Evolutionary conservation across 2,113 vertebrate species (phyloP).

Genomic region (Plotosus lineatus): DNA sequence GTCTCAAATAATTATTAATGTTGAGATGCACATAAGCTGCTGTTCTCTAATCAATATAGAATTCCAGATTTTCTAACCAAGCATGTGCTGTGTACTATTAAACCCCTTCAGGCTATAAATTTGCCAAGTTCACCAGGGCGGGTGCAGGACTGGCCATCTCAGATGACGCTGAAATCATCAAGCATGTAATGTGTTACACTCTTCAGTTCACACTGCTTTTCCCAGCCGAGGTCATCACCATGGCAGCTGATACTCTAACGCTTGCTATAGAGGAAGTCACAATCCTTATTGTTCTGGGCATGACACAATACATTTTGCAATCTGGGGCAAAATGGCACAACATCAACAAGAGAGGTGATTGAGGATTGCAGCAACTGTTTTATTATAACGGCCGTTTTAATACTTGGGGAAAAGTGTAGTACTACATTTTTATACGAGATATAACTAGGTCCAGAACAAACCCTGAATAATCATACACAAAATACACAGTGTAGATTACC

Average conservation of each 20-base stretch:
- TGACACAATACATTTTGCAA: conserved; percentile 37
- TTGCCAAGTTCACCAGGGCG: conserved; percentile 19
- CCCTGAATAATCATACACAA: background rate
- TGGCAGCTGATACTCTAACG: conserved; percentile 51
- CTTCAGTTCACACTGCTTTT: conserved; percentile 44
- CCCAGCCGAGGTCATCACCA: conserved; percentile 52
- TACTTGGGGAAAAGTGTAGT: background rate
- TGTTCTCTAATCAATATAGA: conserved; percentile 2
- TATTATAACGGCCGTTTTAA: background rate
- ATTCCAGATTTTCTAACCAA: conserved; percentile 1
- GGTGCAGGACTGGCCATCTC: conserved; percentile 16
- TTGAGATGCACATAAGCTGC: background rate
- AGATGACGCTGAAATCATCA: conserved; percentile 47
- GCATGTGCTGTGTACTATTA: background rate
- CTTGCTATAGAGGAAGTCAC: conserved; percentile 37
- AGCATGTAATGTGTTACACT: conserved; percentile 43
- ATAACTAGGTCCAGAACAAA: background rate
- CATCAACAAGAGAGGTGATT: background rate
- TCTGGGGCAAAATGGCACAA: conserved; percentile 28
- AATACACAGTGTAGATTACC: background rate
- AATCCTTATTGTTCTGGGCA: conserved; percentile 26
- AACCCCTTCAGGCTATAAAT: conserved; percentile 20
- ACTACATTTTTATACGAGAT: background rate
- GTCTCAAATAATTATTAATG: background rate
- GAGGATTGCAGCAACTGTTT: background rate